Conservation (phyloP, 1,140 invertebrate species). For the Sipha flava region DNA sequence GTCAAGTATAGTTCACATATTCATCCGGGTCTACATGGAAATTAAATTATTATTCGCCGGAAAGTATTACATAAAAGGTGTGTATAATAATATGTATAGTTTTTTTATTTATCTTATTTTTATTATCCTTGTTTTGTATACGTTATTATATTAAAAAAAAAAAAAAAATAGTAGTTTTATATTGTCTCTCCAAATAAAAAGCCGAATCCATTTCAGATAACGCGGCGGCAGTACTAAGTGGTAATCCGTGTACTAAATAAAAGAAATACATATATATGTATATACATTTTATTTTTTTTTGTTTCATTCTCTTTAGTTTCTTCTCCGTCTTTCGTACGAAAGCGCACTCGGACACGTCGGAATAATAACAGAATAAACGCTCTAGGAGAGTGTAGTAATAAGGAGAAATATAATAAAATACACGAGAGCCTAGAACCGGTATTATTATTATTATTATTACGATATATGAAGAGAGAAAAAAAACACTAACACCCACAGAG, state of each 20-base stretch:
- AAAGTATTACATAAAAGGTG: background rate
- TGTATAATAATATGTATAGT: too few species aligned
- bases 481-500: slow-evolving; percentile 29
- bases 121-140: slow-evolving; percentile 13
- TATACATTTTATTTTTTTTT: background rate
- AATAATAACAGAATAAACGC: slow-evolving; percentile 29
- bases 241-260: slow-evolving; percentile 31
- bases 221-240: slow-evolving; percentile 18
- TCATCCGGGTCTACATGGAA: background rate
- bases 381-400: slow-evolving; percentile 21
- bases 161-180: slow-evolving; percentile 3
- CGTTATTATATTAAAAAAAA: slow-evolving; percentile 8
- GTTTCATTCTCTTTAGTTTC: background rate
- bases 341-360: slow-evolving; percentile 12
- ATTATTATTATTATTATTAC: slow-evolving; percentile 26
- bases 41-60: background rate
- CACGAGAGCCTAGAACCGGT: slow-evolving; percentile 28
- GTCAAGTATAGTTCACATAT: background rate
- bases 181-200: slow-evolving; percentile 28
- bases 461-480: slow-evolving; percentile 4
- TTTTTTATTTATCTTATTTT: slow-evolving; percentile 15
- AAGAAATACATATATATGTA: background rate
- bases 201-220: slow-evolving; percentile 26
- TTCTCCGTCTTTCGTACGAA: background rate
- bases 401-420: slow-evolving; percentile 28